These are phyloP conservation scores for Eurytoma californica DNA, from an alignment of 2,888 invertebrate species.

Conservation along the genomic window DNA sequence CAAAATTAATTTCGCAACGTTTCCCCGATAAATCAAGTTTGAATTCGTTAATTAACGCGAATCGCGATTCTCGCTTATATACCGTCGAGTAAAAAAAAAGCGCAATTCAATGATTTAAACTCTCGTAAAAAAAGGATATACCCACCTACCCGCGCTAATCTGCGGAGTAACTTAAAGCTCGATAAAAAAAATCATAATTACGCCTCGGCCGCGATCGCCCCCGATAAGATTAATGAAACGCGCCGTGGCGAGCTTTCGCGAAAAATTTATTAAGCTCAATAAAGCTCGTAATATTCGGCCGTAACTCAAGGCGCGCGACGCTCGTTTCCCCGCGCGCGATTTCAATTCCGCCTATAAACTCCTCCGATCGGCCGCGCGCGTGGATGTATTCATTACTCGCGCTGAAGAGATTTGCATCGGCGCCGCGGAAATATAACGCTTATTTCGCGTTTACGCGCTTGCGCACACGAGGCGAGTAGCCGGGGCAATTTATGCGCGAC, in stretches of 20 bases:
- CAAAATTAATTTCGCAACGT: slow-evolving; percentile 1
- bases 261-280: slow-evolving; percentile 30
- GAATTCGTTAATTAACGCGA: slow-evolving; percentile 17
- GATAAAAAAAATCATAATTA: slow-evolving; percentile 31
- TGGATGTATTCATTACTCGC: slow-evolving; percentile 27
- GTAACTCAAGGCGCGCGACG: not conserved
- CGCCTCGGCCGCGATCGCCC: not conserved
- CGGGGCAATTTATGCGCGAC: not conserved
- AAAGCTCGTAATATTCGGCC: not conserved
- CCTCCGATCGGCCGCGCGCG: slow-evolving; percentile 16
- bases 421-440: not conserved
- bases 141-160: not conserved
- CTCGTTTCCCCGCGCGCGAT: slow-evolving; percentile 10
- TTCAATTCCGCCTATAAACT: slow-evolving; percentile 11
- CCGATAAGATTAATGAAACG: slow-evolving; percentile 14
- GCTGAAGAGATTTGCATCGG: not conserved
- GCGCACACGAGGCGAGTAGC: no score
- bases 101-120: slow-evolving; percentile 15
- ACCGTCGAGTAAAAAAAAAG: not conserved
- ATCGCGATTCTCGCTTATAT: not conserved
- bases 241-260: not conserved
- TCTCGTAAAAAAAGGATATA: not conserved
- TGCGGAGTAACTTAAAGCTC: not conserved
- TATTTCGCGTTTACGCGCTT: not conserved
- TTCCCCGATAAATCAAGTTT: not conserved